These are phyloP conservation scores for Phyllopteryx taeniolatus DNA, from an alignment of 2,113 vertebrate genomes.

Conservation along the genomic window DNA sequence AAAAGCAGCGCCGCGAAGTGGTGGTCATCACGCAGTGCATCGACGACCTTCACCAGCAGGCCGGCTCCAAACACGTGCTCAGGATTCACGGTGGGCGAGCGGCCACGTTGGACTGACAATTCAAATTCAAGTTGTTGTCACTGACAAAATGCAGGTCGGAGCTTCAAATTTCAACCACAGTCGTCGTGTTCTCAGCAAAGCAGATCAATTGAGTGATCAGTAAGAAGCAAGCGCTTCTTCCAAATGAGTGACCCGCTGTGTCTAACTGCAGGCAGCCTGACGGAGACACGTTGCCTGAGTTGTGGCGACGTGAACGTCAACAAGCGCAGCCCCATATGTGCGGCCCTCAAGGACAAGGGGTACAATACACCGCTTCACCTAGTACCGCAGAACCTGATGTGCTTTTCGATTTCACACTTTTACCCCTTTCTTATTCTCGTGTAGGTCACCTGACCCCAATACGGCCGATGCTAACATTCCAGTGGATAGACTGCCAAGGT, in stretches of 20 bases:
- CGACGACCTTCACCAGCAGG: conserved; percentile 88
- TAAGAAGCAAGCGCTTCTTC: background rate
- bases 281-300: conserved; percentile 90
- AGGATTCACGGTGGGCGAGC: conserved; percentile 86
- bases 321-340: conserved; percentile 86
- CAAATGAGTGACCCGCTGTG: background rate
- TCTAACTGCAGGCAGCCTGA: conserved; percentile 82
- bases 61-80: conserved; percentile 87
- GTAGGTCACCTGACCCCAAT: conserved; percentile 81
- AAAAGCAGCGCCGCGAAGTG: conserved; percentile 81
- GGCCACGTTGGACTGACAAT: background rate
- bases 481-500: conserved; percentile 88
- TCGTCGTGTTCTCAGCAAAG: background rate
- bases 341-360: conserved; percentile 86
- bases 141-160: background rate
- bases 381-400: too few relatives aligned
- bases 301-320: conserved; percentile 83
- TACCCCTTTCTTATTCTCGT: conserved; percentile 25
- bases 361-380: conserved; percentile 55
- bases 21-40: conserved; percentile 93
- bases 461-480: conserved; percentile 81
- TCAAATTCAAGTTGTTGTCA: background rate
- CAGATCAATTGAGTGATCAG: background rate
- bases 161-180: background rate
- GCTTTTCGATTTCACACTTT: background rate